Base-by-base conservation (phyloP, 2,888 invertebrate species). In the Thera britannica region DNA sequence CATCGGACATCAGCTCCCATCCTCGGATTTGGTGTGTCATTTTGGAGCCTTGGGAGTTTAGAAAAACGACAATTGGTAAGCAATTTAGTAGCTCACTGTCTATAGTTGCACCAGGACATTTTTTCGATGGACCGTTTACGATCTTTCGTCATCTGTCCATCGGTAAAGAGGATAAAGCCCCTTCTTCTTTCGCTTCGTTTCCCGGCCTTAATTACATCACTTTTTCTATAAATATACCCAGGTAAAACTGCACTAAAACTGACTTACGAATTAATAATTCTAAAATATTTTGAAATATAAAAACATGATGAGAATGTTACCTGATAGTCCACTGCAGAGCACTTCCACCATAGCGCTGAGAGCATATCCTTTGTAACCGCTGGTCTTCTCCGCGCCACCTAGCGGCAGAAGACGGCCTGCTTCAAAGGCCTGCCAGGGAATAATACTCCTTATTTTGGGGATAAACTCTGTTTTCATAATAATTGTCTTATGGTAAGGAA, bases 351-450 rank as follows among this genome's bases (percentile, higher is more conserved):
- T 95, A 60, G 97, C 94, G 0, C 96, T 96, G 35, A 98, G 90
- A 0, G 98, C 98, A 77, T 96, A 98, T 0, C 98, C 98, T 83
- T 99, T 99, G 90, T 98, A 98, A 0, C 98, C 97, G 44, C 97
- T 95, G 61, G 95, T 95, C 0, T 94, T 79, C 83, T 97, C 97
- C 0, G 92, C 80, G 0, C 98, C 97, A 0, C 97, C 97, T 0
- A 97, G 83, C 0, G 97, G 97, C 90, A 96, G 89, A 48, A 97
- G 83, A 34, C 94, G 92, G 0, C 89, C 93, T 0, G 94, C 90
- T 0, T 94, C 78, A 72, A 95, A 95, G 0, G 96, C 97, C 85
- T 93, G 79, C 9, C 7, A 35, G 4, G 11, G 11, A 34, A 52
- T 52, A 52, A 52, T 2, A 51, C 6, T n/a, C 12, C 11, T n/a